Evolutionary conservation across 2,797 vertebrate species (phyloP), one percentile per base, ranked within the genome.

Genomic region (Danio tinwini): DNA sequence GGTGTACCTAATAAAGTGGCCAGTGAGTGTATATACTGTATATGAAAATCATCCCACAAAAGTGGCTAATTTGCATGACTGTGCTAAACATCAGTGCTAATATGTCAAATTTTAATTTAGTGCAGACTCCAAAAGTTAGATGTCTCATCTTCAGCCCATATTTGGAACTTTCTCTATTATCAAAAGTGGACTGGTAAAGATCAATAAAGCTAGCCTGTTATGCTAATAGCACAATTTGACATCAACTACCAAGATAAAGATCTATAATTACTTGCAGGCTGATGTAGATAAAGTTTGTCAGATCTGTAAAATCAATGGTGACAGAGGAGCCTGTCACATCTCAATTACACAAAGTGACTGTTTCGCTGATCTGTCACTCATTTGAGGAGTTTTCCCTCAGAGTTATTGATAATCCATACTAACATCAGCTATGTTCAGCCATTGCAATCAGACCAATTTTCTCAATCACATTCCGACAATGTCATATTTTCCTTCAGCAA

Each of bases 301-400:
- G 55, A 47, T 77, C 68, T 76, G 53, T 49, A 52, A 81, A 76
- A 83, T 76, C 78, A 72, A 84, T 81, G n/a, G 52, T 39, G 62
- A 21, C 63, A 59, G 77, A 79, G 78, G 71, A 79, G n/a, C 11
- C 61, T 7, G 11, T 50, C 67, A 67, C 59, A 72, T 45, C 62
- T 82, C 61, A 76, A 69, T 71, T 70, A 70, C 53, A 70, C 53
- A 56, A 58, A 68, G 14, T 71, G 10, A 62, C 17, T 82, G 39
- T 39, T 76, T 17, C 16, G 44, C 64, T 58, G 44, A 52, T n/a
- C 58, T 63, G 67, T 49, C 53, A 72, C 74, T 81, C 63, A 55
- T 55, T 72, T 78, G 42, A 19, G 62, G 50, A 39, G 44, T n/a
- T 47, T 71, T 63, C 77, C 29, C 53, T 40, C 39, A 19, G 64